Evolutionary conservation across 1,140 invertebrate genomes (phyloP).

Genomic region (Drosophila paulistorum): DNA sequence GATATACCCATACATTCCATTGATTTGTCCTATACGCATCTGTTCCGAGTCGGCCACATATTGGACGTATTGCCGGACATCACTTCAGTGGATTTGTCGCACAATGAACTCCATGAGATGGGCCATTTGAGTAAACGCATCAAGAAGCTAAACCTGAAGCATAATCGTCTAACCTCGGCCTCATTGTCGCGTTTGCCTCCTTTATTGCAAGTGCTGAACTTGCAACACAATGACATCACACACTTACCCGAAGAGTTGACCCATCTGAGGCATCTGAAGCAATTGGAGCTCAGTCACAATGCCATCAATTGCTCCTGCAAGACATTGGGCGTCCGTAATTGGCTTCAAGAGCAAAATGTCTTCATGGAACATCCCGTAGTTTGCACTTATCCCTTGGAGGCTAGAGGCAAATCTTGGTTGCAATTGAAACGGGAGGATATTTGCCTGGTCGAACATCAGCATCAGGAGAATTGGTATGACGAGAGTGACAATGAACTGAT

Average conservation of each 20-base stretch:
- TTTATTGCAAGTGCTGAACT: constrained; percentile 85
- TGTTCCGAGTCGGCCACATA: constrained; percentile 84
- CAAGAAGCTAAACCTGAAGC: constrained; percentile 85
- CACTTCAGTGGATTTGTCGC: constrained; percentile 85
- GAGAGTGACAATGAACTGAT: constrained; percentile 84
- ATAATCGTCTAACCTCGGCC: constrained; percentile 84
- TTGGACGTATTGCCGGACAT: constrained; percentile 85
- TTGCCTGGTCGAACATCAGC: constrained; percentile 81
- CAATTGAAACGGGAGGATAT: constrained; percentile 85
- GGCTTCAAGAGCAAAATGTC: constrained; percentile 83
- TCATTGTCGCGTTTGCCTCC: constrained; percentile 84
- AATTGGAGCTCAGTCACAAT: constrained; percentile 85
- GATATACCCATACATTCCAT: constrained; percentile 82
- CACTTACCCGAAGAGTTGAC: constrained; percentile 85
- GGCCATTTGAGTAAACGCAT: constrained; percentile 85
- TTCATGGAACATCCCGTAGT: constrained; percentile 84
- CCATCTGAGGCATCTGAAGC: constrained; percentile 84
- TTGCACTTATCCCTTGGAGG: constrained; percentile 84
- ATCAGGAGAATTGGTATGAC: constrained; percentile 22
- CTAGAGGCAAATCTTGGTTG: constrained; percentile 84
- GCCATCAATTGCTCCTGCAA: constrained; percentile 86
- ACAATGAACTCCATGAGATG: constrained; percentile 84
- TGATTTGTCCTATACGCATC: constrained; percentile 85
- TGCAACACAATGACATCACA: constrained; percentile 85
- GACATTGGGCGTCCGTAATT: constrained; percentile 85